Conservation (phyloP, 2,888 invertebrate species). For the Stenolophus ochropezus region DNA sequence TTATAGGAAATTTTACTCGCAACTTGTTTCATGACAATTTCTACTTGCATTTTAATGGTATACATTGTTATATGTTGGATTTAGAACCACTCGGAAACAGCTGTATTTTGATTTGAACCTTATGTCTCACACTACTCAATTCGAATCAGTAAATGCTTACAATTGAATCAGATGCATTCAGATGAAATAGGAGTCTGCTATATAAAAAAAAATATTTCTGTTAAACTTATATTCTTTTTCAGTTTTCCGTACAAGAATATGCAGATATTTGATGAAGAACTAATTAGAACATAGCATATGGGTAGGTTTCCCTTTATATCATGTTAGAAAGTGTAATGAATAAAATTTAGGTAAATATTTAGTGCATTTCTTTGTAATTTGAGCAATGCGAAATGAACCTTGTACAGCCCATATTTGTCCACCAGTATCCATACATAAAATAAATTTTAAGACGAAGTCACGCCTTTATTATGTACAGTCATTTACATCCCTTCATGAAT, state of each 20-base stretch:
- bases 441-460: slow-evolving; percentile 20
- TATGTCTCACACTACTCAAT: too few relatives aligned
- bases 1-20: too few relatives aligned
- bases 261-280: not conserved
- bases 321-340: not conserved
- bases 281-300: not conserved
- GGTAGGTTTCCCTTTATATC: not conserved
- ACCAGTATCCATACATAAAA: slow-evolving; percentile 24
- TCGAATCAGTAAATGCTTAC: too few relatives aligned
- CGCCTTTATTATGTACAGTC: slow-evolving; percentile 37
- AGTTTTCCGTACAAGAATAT: not conserved
- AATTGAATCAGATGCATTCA: too few relatives aligned
- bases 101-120: too few relatives aligned
- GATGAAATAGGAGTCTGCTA: too few relatives aligned
- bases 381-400: not conserved
- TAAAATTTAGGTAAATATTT: not conserved
- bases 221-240: not conserved
- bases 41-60: too few relatives aligned
- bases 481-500: slow-evolving; percentile 41
- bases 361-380: not conserved
- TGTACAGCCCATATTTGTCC: slow-evolving; percentile 12
- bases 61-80: too few relatives aligned
- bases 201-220: not conserved
- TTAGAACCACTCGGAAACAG: too few relatives aligned
- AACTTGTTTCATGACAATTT: too few relatives aligned